phyloP scores from a whole-genome alignment of 2,113 vertebrate genomes.

The Oreotrochilus melanogaster region DNA sequence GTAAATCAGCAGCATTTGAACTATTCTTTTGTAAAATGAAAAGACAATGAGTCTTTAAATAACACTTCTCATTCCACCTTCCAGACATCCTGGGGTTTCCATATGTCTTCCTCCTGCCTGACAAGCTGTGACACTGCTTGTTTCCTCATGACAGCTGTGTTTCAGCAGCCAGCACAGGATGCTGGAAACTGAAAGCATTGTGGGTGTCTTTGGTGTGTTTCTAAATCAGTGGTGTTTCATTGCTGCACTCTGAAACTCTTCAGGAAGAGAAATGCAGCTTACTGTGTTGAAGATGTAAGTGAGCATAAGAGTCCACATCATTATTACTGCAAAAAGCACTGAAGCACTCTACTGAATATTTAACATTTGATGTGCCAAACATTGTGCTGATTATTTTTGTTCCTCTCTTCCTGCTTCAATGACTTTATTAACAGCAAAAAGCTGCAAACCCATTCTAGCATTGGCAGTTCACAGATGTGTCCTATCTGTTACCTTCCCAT shows the following conservation, averaged over 20 bases:
- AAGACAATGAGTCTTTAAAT: not conserved
- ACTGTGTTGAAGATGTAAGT: not conserved
- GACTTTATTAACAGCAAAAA: conserved; percentile 21
- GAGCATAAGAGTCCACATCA: not conserved
- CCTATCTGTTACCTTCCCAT: not conserved
- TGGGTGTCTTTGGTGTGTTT: not conserved
- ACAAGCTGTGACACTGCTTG: not conserved
- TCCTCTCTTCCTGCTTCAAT: not conserved
- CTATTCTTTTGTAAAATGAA: not conserved
- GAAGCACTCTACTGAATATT: not conserved
- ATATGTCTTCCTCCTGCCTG: not conserved
- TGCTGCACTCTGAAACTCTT: not conserved
- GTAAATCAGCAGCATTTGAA: not conserved
- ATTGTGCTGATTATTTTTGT: not conserved
- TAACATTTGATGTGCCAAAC: not conserved
- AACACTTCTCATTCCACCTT: not conserved
- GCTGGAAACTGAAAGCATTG: not conserved
- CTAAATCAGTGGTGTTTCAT: not conserved
- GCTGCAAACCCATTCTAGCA: not conserved
- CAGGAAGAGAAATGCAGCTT: not conserved
- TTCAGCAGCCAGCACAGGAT: not conserved
- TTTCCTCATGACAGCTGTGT: not conserved
- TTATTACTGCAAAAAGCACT: not conserved
- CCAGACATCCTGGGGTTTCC: not conserved
- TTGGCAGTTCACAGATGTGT: not conserved